Evolutionary conservation across 1,140 invertebrate species (phyloP).

Genomic region (Drosophila nasuta): DNA sequence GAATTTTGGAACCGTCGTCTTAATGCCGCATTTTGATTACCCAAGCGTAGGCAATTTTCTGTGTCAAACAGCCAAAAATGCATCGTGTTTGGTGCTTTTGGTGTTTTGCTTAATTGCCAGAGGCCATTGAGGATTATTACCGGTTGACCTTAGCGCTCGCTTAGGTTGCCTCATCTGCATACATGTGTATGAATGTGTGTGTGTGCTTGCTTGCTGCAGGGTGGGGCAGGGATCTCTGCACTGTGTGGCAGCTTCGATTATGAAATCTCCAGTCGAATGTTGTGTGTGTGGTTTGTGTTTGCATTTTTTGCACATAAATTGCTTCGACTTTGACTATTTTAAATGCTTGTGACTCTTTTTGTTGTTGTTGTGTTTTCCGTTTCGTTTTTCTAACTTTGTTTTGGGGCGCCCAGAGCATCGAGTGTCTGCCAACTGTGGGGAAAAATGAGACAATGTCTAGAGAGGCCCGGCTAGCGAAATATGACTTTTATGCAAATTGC

Average conservation of each 20-base stretch:
- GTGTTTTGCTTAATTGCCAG: constrained; percentile 61
- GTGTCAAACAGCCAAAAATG: constrained; percentile 39
- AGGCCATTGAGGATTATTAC: constrained; percentile 62
- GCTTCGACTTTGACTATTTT: constrained; percentile 49
- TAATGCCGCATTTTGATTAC: constrained; percentile 31
- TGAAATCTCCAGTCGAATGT: constrained; percentile 55
- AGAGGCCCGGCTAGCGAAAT: constrained; percentile 53
- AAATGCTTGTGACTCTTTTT: constrained; percentile 38
- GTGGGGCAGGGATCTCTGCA: neutral
- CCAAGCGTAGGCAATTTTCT: constrained; percentile 48
- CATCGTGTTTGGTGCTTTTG: constrained; percentile 29
- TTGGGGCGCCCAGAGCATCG: constrained; percentile 37
- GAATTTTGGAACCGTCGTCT: constrained; percentile 4
- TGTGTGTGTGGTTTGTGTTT: constrained; percentile 24
- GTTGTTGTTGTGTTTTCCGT: neutral
- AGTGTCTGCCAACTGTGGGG: constrained; percentile 39
- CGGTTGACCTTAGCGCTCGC: constrained; percentile 67
- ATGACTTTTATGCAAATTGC: constrained; percentile 82
- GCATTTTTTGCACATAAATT: constrained; percentile 73
- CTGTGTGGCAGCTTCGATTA: constrained; percentile 53
- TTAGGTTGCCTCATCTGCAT: constrained; percentile 72
- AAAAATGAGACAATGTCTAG: constrained; percentile 56
- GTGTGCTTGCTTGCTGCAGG: neutral
- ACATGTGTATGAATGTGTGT: constrained; percentile 11
- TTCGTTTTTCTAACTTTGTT: neutral